These are phyloP conservation scores for Hemibates koningsi DNA, from an alignment of 2,113 vertebrate species.

Conservation along the genomic window DNA sequence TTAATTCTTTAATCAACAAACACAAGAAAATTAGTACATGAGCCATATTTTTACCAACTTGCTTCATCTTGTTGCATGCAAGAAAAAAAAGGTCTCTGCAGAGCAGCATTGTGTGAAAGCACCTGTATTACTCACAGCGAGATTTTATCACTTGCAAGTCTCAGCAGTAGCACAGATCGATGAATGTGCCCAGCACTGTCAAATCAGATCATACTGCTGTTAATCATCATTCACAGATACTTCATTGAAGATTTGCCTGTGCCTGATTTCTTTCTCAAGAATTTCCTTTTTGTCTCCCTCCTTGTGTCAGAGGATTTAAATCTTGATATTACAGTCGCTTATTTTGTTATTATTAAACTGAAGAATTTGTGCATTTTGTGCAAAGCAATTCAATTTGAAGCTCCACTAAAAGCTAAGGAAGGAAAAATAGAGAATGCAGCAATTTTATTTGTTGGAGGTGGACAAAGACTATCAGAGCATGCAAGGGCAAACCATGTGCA, in stretches of 20 bases:
- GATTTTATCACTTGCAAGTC: constrained; percentile 40
- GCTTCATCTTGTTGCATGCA: not conserved
- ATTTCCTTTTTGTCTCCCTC: not conserved
- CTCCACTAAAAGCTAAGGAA: not conserved
- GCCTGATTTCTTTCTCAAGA: not conserved
- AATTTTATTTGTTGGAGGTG: not conserved
- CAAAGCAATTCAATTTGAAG: not conserved
- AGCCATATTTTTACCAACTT: not conserved
- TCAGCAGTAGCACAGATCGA: not conserved
- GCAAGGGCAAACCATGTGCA: not conserved
- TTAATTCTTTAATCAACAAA: not conserved
- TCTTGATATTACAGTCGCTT: not conserved
- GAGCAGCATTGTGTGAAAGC: not conserved
- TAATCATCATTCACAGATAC: not conserved
- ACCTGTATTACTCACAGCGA: not conserved
- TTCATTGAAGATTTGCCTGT: not conserved
- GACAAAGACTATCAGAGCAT: not conserved
- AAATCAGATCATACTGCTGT: not conserved
- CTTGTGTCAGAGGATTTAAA: not conserved
- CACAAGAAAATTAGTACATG: not conserved
- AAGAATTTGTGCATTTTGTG: not conserved
- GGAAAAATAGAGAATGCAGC: not conserved
- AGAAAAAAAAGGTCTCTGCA: not conserved
- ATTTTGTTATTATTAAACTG: not conserved
- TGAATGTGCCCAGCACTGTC: not conserved